phyloP scores from a whole-genome alignment of 2,113 vertebrate genomes.

The Xenopus tropicalis region UCB_Xtro_10.0 CM004444.2:131802501-131803000 shows the following conservation, averaged over 20 bases:
- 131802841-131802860: constrained; percentile 64
- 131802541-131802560: constrained; percentile 33
- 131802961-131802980: background rate
- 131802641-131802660: constrained; percentile 54
- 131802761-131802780: constrained; percentile 56
- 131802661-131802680: constrained; percentile 58
- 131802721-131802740: constrained; percentile 58
- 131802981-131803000: background rate
- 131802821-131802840: constrained; percentile 57
- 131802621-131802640: constrained; percentile 30
- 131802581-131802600: constrained; percentile 27
- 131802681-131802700: constrained; percentile 56
- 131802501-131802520: too few species aligned
- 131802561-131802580: constrained; percentile 40
- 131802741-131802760: constrained; percentile 54
- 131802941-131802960: constrained; percentile 19
- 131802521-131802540: background rate
- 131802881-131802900: constrained; percentile 53
- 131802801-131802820: constrained; percentile 46
- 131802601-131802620: constrained; percentile 28
- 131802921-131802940: constrained; percentile 32
- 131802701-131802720: constrained; percentile 52
- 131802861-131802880: constrained; percentile 56
- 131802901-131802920: constrained; percentile 51
- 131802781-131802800: constrained; percentile 55